Evolutionary conservation across 2,113 vertebrate genomes (phyloP).

Genomic region (Heterotis niloticus): DNA sequence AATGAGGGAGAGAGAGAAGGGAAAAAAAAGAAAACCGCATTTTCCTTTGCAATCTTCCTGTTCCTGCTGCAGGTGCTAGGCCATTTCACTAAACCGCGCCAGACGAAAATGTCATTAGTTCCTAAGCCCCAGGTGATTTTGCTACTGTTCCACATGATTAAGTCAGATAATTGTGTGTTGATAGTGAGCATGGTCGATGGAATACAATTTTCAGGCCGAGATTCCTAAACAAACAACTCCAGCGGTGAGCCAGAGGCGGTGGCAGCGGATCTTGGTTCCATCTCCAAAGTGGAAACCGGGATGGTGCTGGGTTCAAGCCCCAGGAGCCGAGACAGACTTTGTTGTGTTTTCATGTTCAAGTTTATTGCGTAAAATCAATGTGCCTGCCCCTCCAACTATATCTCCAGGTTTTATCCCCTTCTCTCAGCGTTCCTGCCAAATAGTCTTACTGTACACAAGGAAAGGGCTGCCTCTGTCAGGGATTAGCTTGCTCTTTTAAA

Average conservation of each 20-base stretch:
- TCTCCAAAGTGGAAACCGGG: constrained; percentile 61
- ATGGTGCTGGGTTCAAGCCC: neutral
- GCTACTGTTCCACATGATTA: constrained; percentile 99
- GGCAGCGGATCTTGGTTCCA: constrained; percentile 46
- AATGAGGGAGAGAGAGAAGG: constrained; percentile 53
- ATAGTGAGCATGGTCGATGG: constrained; percentile 99
- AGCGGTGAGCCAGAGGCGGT: constrained; percentile 74
- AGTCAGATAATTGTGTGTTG: constrained; percentile 99
- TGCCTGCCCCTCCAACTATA: neutral
- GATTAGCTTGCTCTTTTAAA: constrained; percentile 20
- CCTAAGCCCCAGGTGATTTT: constrained; percentile 99
- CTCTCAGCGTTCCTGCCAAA: constrained; percentile 9
- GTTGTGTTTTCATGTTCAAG: constrained; percentile 14
- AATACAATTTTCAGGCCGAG: constrained; percentile 98
- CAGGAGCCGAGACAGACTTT: neutral
- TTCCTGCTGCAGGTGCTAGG: constrained; percentile 98
- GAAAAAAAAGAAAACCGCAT: constrained; percentile 83
- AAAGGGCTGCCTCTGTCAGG: constrained; percentile 4
- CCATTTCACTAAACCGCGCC: constrained; percentile 99
- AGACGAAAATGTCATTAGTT: constrained; percentile 99
- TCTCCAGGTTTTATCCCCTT: neutral
- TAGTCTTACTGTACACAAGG: neutral
- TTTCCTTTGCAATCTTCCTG: constrained; percentile 99
- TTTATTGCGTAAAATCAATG: constrained; percentile 15
- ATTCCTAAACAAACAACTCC: constrained; percentile 99